These are phyloP conservation scores for Paedocypris sp. DNA, from an alignment of 2,113 vertebrate species.

Conservation along the genomic window DNA sequence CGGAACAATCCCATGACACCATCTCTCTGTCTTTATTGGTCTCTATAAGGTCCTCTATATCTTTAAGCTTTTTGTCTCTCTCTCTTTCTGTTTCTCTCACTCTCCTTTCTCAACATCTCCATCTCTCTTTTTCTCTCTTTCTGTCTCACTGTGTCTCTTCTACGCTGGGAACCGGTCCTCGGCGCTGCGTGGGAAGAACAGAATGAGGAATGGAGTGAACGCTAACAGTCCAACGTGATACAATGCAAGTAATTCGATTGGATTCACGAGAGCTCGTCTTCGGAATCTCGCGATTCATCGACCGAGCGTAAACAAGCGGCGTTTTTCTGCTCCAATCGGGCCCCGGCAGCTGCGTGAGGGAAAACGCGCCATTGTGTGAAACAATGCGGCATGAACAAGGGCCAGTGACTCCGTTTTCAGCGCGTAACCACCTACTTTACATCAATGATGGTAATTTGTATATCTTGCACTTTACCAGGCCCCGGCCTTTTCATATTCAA, in stretches of 20 bases:
- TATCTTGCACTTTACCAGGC: constrained; percentile 63
- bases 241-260: background rate
- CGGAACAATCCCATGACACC: too few species aligned
- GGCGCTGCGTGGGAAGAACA: background rate
- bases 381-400: background rate
- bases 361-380: constrained; percentile 2
- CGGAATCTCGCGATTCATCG: background rate
- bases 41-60: too few species aligned
- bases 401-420: background rate
- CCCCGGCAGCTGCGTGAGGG: background rate
- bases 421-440: background rate
- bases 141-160: too few species aligned
- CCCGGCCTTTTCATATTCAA: constrained; percentile 65
- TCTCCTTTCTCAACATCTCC: too few species aligned
- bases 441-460: constrained; percentile 60
- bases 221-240: background rate
- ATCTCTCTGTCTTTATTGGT: too few species aligned
- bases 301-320: constrained; percentile 1
- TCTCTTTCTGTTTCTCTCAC: too few species aligned
- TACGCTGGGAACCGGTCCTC: too few species aligned
- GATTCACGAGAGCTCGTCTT: background rate
- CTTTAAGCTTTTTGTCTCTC: too few species aligned
- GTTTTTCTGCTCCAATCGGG: background rate
- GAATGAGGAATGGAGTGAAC: background rate
- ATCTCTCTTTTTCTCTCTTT: too few species aligned